Base-by-base conservation (phyloP, 1,140 invertebrate genomes). In the Megathymus violae region DNA sequence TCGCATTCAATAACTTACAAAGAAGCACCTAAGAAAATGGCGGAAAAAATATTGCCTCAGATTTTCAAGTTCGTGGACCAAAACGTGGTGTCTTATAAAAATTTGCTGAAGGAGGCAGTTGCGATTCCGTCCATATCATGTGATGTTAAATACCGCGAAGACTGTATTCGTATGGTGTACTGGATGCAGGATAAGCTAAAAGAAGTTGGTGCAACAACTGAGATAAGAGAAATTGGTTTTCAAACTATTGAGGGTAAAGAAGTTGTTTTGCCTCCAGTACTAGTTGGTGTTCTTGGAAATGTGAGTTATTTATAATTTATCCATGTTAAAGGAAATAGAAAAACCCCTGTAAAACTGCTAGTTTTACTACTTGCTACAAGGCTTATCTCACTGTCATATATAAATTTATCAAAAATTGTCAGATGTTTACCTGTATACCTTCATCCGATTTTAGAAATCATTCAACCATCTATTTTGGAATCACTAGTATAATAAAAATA, bases 91-190 rank as follows among this genome's bases (percentile, higher is more conserved):
- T 92, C 94, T 19, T 99, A 96, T 83, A 96, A 99, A 64, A 87
- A 95, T 31, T 94, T 94, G 64, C 91, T 99, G 36, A 93, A 93
- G 61, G 96, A 98, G 79, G 97, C 95, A 17, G 98, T 99, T 25
- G 97, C 95, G 1, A 99, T 99, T 76, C 95, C 97, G 78, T 99
- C 98, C 31, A 97, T 99, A 4, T 99, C 98, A n/a, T 95, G 96
- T 82, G 97, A 95, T 95, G 94, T 95, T n/a, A 94, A 97, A 64
- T 93, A 94, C 38, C 91, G 98, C 46, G 81, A 91, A 31, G 97
- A 99, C 62, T 93, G 93, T 62, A 83, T 93, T 34, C 86, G 86
- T 46, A 93, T 93, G 93, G 87, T 98, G 13, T 89, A 97, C 62
- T 99, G 96, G 96, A 94, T 94, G 17, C 93, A 94, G 52, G 89